These are phyloP conservation scores for Amphimallon solstitiale DNA, from an alignment of 2,888 invertebrate species.

Conservation along the genomic window DNA sequence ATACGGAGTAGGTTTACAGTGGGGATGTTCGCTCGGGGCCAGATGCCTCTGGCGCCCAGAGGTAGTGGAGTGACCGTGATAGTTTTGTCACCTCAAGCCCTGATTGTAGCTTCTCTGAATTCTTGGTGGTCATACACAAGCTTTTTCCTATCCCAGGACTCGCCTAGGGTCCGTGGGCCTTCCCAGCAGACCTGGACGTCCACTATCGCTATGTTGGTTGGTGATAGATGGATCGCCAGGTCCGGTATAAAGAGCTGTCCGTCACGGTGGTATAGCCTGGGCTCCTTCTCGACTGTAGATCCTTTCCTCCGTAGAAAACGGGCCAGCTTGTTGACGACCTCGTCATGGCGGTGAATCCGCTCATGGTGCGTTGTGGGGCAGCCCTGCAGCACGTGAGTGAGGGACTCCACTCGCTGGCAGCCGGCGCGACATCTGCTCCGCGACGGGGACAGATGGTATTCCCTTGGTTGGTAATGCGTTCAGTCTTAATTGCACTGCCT, in stretches of 20 bases:
- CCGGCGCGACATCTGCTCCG: slow-evolving; percentile 32
- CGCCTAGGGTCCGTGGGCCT: slow-evolving; percentile 8
- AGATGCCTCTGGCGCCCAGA: too few relatives aligned
- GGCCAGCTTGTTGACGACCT: slow-evolving; percentile 41
- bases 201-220: slow-evolving; percentile 28
- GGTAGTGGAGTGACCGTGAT: too few relatives aligned
- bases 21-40: too few relatives aligned
- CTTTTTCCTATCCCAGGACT: slow-evolving; percentile 34
- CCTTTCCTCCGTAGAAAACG: slow-evolving; percentile 4
- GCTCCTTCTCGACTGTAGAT: slow-evolving; percentile 44
- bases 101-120: slow-evolving; percentile 23
- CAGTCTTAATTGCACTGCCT: slow-evolving; percentile 37
- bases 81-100: too few relatives aligned
- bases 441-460: slow-evolving; percentile 32
- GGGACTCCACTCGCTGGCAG: slow-evolving; percentile 29
- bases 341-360: slow-evolving; percentile 42
- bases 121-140: slow-evolving; percentile 33
- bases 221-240: slow-evolving; percentile 30
- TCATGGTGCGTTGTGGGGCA: slow-evolving; percentile 36
- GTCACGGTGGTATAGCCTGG: slow-evolving; percentile 43
- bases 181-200: slow-evolving; percentile 42
- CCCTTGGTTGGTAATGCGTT: slow-evolving; percentile 38
- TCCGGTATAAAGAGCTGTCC: slow-evolving; percentile 47
- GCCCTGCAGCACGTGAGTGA: slow-evolving; percentile 35
- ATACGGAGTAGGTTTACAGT: too few relatives aligned